Base-by-base conservation (phyloP, 1,140 invertebrate species). In the Pachypsylla venusta region DNA sequence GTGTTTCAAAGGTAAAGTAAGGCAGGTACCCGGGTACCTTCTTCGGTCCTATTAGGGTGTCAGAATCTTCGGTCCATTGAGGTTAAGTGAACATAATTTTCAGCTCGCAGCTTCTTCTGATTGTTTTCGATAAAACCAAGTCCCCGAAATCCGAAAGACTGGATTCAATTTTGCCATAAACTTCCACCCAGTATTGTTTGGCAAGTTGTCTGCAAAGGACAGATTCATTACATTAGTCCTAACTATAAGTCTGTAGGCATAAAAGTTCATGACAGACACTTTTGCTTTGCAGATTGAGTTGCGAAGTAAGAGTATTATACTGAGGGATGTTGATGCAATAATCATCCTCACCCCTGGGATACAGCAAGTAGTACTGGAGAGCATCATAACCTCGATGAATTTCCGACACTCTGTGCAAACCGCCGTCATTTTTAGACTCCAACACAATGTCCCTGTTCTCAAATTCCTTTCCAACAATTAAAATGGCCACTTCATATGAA, bases 101-200 rank as follows among this genome's bases (percentile, higher is more conserved):
- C 74, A 26, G 66, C 65, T 58, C 73, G 64, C n/a, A 79, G 63
- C 63, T 74, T 69, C 16, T 56, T 65, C 66, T 79, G 74, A 67
- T 77, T 72, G 4, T 66, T 63, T 58, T 66, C 30, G 22, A 75
- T 71, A 60, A 64, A 76, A 25, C 63, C 59, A 10, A 73, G 63
- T 54, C 72, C 62, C 65, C 73, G n/a, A n/a, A n/a, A n/a, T n/a
- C n/a, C n/a, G n/a, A n/a, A n/a, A n/a, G n/a, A n/a, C n/a, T 69
- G 40, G 62, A 70, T 69, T 76, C 73, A 53, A 77, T 70, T 70
- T 76, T 77, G 2, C 68, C 70, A 65, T 73, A 76, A 66, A 74
- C 71, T 64, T 77, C 71, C 1, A 76, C 71, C 14, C 71, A 57
- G 67, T 67, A 74, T 60, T 75, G 66, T 35, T 74, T 67, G 61